Base-by-base conservation (phyloP, 2,113 vertebrate genomes). In the Campylorhamphus procurvoides region DNA sequence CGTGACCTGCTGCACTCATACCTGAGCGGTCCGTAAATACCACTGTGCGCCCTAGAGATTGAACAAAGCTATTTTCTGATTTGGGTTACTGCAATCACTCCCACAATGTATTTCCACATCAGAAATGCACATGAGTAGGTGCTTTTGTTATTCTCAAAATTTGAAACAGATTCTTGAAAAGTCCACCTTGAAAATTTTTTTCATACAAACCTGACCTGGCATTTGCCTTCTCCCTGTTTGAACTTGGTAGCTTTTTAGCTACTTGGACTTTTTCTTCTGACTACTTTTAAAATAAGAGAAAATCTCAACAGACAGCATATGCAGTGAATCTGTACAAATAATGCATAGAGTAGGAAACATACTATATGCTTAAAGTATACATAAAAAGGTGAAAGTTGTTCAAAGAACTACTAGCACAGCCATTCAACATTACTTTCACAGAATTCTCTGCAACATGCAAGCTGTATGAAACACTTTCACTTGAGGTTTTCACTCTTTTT, bases 21-120 rank as follows among this genome's bases (percentile, higher is more conserved):
- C 99, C 99, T 0, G 99, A 99, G 49, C 98, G 98, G 97, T 99
- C 99, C 79, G 99, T 98, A 82, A 99, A 99, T 59, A 99, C 84
- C 52, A 99, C 66, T 0, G 98, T 99, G 84, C 96, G 98, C 31
- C 99, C 99, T 99, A 77, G 53, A 44, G 92, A 85, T 9, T 14
- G 49, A 97, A 93, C 81, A 96, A 31, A 97, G 58, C 19, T 83
- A 74, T 67, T 80, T 39, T 94, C 46, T 95, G 2, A 78, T 22
- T 13, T 35, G 78, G 11, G 10, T 77, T 77, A 95, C 14, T 73
- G 53, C 44, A 79, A 25, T 33, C 68, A 84, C 53, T 62, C n/a
- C 28, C 47, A 60, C 22, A 91, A n/a, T 4, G n/a, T 4, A 42
- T 5, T 49, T 80, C 64, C 62, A 35, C 37, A 78, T 28, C 63